Conservation (phyloP, 1,140 invertebrate genomes). For the Ceratitis capitata region DNA sequence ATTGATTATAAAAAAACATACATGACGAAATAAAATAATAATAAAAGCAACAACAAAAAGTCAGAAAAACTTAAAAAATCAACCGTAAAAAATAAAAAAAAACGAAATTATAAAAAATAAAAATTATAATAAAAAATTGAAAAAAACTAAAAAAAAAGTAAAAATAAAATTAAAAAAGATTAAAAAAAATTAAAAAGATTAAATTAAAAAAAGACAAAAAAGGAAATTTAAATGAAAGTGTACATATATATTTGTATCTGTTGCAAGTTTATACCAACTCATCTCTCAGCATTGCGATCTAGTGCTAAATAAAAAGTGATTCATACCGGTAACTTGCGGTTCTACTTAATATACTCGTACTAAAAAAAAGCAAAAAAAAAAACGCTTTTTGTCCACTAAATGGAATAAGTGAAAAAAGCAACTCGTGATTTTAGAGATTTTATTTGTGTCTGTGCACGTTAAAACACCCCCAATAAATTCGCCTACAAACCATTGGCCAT, state of each 20-base stretch:
- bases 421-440: not conserved
- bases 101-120: not conserved
- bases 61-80: no score
- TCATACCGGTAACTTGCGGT: slow-evolving; percentile 21
- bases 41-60: no score
- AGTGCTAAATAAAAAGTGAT: slow-evolving; percentile 20
- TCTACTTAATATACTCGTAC: not conserved
- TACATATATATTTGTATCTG: not conserved
- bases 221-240: not conserved
- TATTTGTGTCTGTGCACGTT: not conserved
- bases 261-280: not conserved
- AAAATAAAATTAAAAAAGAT: not conserved
- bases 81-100: not conserved
- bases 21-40: no score
- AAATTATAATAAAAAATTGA: not conserved
- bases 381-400: slow-evolving; percentile 2
- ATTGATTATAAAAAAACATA: no score
- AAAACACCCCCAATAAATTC: not conserved
- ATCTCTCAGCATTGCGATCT: not conserved
- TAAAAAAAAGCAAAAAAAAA: no score
- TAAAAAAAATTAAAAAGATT: not conserved
- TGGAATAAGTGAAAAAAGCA: not conserved
- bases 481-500: not conserved
- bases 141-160: not conserved
- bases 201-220: not conserved